A percentile compares a stretch with the other conserved stretches of the same genome.
Conservation (phyloP, 2,113 vertebrate genomes). For the Pollachius pollachius region DNA sequence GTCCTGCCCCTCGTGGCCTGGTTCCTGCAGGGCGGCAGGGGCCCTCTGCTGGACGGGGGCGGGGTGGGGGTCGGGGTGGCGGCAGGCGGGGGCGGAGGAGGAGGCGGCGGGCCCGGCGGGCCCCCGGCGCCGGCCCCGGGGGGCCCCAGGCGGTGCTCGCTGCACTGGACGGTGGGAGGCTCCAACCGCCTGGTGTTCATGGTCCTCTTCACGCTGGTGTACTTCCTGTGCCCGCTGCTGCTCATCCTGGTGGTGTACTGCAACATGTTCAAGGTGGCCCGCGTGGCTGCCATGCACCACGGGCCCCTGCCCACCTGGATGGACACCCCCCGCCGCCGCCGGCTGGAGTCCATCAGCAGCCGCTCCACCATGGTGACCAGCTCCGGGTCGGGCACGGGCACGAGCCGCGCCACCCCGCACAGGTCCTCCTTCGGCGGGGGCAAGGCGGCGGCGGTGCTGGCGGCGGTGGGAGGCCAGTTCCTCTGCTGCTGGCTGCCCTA, state of each 20-base stretch:
- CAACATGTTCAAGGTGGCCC: conserved; percentile 97
- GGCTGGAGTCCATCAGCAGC: conserved; percentile 92
- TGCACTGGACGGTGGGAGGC: conserved; percentile 86
- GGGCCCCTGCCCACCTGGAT: conserved; percentile 93
- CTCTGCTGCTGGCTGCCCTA: conserved; percentile 97
- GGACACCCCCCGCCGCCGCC: conserved; percentile 86
- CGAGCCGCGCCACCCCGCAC: conserved; percentile 82
- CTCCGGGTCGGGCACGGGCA: conserved; percentile 73
- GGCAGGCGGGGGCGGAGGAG: conserved; percentile 3
- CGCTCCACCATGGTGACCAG: conserved; percentile 94
- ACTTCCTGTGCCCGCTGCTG: conserved; percentile 90
- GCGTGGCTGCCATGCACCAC: conserved; percentile 93
- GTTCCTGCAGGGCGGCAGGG: conserved; percentile 75
- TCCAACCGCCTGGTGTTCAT: conserved; percentile 90
- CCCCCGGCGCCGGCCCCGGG: conserved; percentile 45
- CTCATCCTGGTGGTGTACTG: conserved; percentile 96
- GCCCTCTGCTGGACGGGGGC: conserved; percentile 55
- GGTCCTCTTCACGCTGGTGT: conserved; percentile 88
- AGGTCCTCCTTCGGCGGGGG: conserved; percentile 89
- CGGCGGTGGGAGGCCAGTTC: conserved; percentile 93
- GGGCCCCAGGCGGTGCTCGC: conserved; percentile 80
- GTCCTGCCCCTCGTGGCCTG: conserved; percentile 87
- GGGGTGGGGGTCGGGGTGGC: conserved; percentile 35
- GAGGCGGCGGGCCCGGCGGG: conserved; percentile 33
- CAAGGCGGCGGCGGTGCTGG: conserved; percentile 87